Base-by-base conservation (phyloP, 2,888 invertebrate species). In the Anarsia innoxiella region DNA sequence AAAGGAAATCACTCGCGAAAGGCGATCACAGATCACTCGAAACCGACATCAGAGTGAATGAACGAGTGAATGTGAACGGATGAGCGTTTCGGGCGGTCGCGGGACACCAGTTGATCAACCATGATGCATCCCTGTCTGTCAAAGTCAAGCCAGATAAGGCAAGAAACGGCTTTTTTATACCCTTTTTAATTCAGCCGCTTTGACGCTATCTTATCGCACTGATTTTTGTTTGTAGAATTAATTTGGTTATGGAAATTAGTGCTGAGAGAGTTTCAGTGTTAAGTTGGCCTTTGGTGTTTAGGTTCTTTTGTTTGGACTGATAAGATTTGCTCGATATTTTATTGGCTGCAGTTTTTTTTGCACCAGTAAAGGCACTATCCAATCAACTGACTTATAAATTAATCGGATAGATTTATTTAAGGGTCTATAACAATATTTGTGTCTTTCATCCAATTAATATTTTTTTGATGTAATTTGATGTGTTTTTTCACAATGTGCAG, bases 71-170 rank as follows among this genome's bases (percentile, higher is more conserved):
- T 69, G 37, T 65, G 73, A 71, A 62, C 68, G 74, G 69, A 58
- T 71, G 73, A 66, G 46, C 56, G 65, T 72, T 58, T 55, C 48
- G 52, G 53, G 53, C 49, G 45, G 56, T 52, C 48, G 57, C 63
- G 73, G 74, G 74, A 77, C 83, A 80, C 82, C 77, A 79, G 82
- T 83, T 83, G 83, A 82, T 80, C 82, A 69, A 59, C 64, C 68
- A 65, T 77, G 79, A 82, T 75, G 80, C 68, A 67, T 65, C 60
- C 59, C 54, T 71, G 78, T 78, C 74, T 65, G 69, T 83, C 82
- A 80, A 75, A 66, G 69, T 71, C 67, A 64, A 56, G 42, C 42
- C 49, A 49, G 42, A 49, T 52, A 61, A 65, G 57, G 28, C 36
- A 50, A 71, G 80, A 76, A 53, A 46, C 42, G 51, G 62, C 50